Conservation (phyloP, 2,797 vertebrate genomes). For the Enteromius unitaeniatus region DNA sequence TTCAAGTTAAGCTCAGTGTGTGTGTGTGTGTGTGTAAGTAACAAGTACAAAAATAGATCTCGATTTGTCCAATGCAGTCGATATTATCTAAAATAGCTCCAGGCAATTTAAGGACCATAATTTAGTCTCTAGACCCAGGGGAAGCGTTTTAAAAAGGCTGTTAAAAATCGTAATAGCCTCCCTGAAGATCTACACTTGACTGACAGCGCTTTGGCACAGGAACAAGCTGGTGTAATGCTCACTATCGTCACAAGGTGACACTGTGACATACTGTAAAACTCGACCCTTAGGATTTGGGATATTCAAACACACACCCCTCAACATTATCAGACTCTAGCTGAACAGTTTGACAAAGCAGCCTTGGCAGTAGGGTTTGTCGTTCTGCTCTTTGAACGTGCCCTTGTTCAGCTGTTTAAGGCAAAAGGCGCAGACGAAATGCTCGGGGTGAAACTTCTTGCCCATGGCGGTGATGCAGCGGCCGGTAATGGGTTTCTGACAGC, state of each 20-base stretch:
- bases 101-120: not conserved
- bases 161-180: conserved; percentile 20
- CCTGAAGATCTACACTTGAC: conserved; percentile 20
- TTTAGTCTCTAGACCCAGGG: conserved; percentile 3
- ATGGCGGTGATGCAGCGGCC: conserved; percentile 99
- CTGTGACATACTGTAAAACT: not conserved
- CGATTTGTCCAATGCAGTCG: conserved; percentile 32
- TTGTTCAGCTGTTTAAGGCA: conserved; percentile 99
- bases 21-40: conserved; percentile 6
- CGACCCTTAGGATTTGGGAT: not conserved
- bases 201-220: conserved; percentile 28
- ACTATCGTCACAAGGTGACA: conserved; percentile 14
- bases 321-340: conserved; percentile 78
- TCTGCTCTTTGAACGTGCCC: conserved; percentile 99
- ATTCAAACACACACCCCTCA: not conserved
- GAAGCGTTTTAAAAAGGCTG: conserved; percentile 11
- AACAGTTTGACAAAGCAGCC: conserved; percentile 98
- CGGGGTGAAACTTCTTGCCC: conserved; percentile 97
- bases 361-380: conserved; percentile 98
- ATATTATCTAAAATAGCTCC: conserved; percentile 34
- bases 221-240: conserved; percentile 41
- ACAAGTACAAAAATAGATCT: conserved; percentile 47
- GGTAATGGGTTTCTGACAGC: conserved; percentile 98
- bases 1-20: conserved; percentile 28
- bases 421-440: conserved; percentile 99